A percentile compares a stretch with the other conserved stretches of the same genome.
Evolutionary conservation across 2,797 vertebrate species (phyloP).

Genomic region (Lateolabrax maculatus): DNA sequence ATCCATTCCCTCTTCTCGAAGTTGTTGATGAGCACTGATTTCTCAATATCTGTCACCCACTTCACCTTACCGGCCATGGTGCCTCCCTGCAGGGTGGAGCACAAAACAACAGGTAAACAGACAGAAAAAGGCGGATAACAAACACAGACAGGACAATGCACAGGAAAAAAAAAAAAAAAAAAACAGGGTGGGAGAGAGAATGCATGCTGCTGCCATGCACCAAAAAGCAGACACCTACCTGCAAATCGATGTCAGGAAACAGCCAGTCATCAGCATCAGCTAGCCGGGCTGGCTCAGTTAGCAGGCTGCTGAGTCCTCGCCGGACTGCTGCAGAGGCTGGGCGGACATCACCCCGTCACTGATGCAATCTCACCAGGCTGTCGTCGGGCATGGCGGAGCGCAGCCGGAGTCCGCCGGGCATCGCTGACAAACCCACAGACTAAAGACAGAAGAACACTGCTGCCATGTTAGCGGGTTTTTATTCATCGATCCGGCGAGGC

Average conservation of each 20-base stretch:
- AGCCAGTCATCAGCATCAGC: slow-evolving; percentile 77
- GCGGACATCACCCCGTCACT: slow-evolving; percentile 68
- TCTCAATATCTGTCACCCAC: slow-evolving; percentile 99
- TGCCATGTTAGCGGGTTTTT: slow-evolving; percentile 41
- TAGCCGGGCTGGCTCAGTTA: slow-evolving; percentile 68
- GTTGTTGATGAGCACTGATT: slow-evolving; percentile 98
- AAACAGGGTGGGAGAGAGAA: not conserved
- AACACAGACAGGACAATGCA: not conserved
- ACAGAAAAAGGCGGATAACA: not conserved
- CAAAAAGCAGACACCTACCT: slow-evolving; percentile 56
- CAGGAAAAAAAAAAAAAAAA: not conserved
- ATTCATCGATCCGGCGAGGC: slow-evolving; percentile 48
- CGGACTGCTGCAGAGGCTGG: slow-evolving; percentile 66
- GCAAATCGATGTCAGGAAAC: slow-evolving; percentile 67
- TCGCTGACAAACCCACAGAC: no score
- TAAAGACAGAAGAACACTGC: not conserved
- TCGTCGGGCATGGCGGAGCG: slow-evolving; percentile 6
- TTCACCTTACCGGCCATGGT: slow-evolving; percentile 96
- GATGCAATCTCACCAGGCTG: slow-evolving; percentile 55
- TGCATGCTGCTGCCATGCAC: slow-evolving; percentile 13
- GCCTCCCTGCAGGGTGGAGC: slow-evolving; percentile 72
- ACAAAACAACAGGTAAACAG: slow-evolving; percentile 58
- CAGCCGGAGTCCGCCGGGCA: no score
- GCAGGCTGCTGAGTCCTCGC: slow-evolving; percentile 69
- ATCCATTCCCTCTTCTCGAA: slow-evolving; percentile 98